Base-by-base conservation (phyloP, 2,113 vertebrate genomes). In the Ploceus nigricollis region DNA sequence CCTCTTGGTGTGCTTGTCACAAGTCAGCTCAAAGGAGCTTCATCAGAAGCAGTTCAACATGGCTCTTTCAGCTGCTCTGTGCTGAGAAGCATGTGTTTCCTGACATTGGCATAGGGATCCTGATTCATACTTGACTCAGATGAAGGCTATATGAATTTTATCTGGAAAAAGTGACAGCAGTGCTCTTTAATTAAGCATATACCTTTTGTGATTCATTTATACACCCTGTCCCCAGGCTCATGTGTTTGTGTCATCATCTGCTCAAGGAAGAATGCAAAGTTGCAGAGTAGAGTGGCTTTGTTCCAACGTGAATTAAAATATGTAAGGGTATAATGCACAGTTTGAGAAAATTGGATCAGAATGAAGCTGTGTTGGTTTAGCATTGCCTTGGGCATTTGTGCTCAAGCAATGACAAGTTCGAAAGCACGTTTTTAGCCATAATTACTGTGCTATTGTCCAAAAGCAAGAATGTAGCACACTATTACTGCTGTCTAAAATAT, bases 141-240 rank as follows among this genome's bases (percentile, higher is more conserved):
- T 39, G 77, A 92, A 7, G 25, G 23, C 31, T 90, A 0, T 31
- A 64, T 71, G 91, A 82, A 63, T 93, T 94, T 79, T 94, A 95
- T 96, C 93, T 94, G 94, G 94, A 93, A 96, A 96, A 91, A 96
- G 61, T 94, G 94, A 93, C 75, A 94, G 42, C 53, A 89, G 27
- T 1, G 4, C 75, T 94, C 78, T 95, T 94, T 93, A 97, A 96
- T 93, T 92, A 97, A 65, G 44, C 24, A 28, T 96, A 54, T 30
- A 92, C 65, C 73, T 93, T 87, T 95, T 92, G 79, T 87, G 92
- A 92, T 96, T 96, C 88, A 90, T 78, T 79, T 86, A 48, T 80
- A 90, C 94, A 72, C 93, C 84, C 86, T 97, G 57, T 95, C 94
- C 89, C 28, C 66, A 79, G 94, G 90, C 92, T 93, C 28, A 6